Evolutionary conservation across 2,888 invertebrate genomes (phyloP), one percentile per base, ranked within the genome.

Genomic region (Phalangium opilio): DNA sequence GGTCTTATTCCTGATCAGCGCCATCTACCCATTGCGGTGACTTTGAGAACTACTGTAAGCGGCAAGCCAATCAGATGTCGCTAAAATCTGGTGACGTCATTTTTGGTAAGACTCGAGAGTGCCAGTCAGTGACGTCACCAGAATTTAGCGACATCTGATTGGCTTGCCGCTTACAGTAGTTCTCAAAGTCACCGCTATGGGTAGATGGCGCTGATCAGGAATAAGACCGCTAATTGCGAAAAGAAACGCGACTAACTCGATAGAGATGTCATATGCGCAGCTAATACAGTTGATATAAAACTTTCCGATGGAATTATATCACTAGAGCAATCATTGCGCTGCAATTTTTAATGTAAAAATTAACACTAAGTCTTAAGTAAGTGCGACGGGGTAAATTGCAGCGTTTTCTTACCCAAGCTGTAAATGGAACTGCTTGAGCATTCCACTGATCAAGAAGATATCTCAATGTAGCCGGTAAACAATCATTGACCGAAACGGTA

Each of bases 251-350:
- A 50, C 53, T 56, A 56, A 64, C 75, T 71, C 10, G 79, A 78
- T 12, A 81, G 65, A 1, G 76, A 75, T 39, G 73, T 72, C 46
- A 78, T 70, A 60, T 81, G 80, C 5, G 66, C 64, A 50, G 61
- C 75, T 33, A 84, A 76, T 4, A 85, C 76, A 45, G 77, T 76
- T n/a, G 83, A 70, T 2, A 85, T 76, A 55, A 82, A 84, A 59
- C 80, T 83, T 63, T 87, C 86, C 0, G 81, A 79, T 12, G 86
- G 85, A 54, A 86, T 79, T 34, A 83, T 77, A 62, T 86, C 83
- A 52, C 76, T 76, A 34, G 78, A 73, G 66, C 78, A 82, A 17
- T 77, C 76, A 57, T 63, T 66, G 32, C 75, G 74, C 81, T 81
- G 67, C 36, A 58, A 58, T 36, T 39, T 33, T 14, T n/a, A 3